Evolutionary conservation across 2,797 vertebrate genomes (phyloP).

Genomic region (Lemur catta): DNA sequence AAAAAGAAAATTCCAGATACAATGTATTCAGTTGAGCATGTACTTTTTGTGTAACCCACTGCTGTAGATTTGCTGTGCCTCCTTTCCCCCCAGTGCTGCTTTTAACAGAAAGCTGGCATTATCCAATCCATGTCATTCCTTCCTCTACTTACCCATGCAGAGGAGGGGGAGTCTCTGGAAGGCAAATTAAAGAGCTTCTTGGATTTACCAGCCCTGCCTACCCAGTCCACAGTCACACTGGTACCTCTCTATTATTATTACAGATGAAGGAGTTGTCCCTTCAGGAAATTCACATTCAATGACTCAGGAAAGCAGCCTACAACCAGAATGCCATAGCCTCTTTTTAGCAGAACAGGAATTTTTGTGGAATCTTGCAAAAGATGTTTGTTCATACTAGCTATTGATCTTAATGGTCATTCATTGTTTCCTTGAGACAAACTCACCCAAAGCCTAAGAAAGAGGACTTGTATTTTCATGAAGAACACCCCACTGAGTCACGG

Average conservation of each 20-base stretch:
- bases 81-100: background rate
- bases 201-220: background rate
- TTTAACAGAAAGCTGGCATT: background rate
- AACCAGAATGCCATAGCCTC: background rate
- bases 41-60: background rate
- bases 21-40: background rate
- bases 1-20: background rate
- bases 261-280: background rate
- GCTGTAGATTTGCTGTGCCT: background rate
- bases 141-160: background rate
- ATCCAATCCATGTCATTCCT: background rate
- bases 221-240: background rate
- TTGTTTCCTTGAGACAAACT: background rate
- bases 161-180: background rate
- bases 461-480: background rate
- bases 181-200: background rate
- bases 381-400: background rate
- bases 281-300: slow-evolving; percentile 28
- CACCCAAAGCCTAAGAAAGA: background rate
- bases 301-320: background rate
- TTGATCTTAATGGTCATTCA: background rate
- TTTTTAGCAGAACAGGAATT: background rate
- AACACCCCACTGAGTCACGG: background rate
- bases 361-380: background rate
- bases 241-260: background rate